Conservation (phyloP, 2,888 invertebrate species). For the Meiosimyza decipiens region DNA sequence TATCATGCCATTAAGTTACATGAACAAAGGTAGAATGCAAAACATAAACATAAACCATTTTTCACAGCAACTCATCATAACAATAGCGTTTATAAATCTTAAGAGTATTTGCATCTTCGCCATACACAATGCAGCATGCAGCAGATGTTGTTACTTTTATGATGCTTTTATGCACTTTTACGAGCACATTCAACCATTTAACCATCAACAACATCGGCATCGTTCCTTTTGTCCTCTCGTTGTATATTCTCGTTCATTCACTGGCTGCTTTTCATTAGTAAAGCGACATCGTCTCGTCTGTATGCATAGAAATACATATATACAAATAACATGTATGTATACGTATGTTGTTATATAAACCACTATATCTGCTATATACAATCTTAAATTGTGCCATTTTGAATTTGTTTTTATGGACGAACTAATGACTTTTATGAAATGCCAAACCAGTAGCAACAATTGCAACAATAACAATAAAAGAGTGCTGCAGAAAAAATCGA, state of each 20-base stretch:
- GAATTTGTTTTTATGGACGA: slow-evolving; percentile 42
- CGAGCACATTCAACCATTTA: too few species aligned
- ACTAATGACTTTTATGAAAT: slow-evolving; percentile 45
- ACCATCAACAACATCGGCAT: background rate
- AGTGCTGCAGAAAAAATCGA: slow-evolving; percentile 1
- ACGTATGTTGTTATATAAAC: slow-evolving; percentile 2
- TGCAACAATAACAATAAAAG: slow-evolving; percentile 13
- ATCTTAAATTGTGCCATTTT: slow-evolving; percentile 41
- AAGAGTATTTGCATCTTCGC: too few species aligned
- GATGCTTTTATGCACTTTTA: too few species aligned
- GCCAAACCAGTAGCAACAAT: slow-evolving; percentile 31
- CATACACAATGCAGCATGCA: too few species aligned
- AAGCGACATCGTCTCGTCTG: background rate
- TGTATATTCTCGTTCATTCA: background rate
- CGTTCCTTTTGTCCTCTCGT: background rate
- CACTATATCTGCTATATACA: background rate
- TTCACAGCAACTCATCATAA: too few species aligned
- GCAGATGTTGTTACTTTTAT: too few species aligned
- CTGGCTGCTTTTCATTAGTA: background rate
- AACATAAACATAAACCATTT: too few species aligned
- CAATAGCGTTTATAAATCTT: too few species aligned
- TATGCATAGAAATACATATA: background rate
- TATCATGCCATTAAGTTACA: too few species aligned
- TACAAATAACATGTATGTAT: background rate
- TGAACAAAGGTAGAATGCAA: too few species aligned